A percentile compares a stretch with the other conserved stretches of the same genome.
Evolutionary conservation across 2,797 vertebrate genomes (phyloP).

Genomic region (Tarsius wallacei): DNA sequence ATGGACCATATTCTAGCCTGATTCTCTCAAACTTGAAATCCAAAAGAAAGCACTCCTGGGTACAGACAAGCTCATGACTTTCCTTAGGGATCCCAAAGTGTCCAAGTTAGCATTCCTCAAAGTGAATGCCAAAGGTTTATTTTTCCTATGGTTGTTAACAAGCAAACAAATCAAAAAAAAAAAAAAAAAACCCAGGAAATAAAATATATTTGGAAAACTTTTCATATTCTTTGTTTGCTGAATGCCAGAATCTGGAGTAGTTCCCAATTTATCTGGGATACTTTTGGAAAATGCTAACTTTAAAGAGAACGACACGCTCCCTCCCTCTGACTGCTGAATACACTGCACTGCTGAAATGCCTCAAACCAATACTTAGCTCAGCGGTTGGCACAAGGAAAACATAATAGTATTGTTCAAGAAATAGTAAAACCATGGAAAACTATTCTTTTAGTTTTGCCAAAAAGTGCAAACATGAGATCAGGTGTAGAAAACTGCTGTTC

Average conservation of each 20-base stretch:
- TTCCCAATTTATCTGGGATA: neutral
- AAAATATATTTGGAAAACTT: neutral
- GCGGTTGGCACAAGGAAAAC: neutral
- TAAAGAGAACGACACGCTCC: slow-evolving; percentile 41
- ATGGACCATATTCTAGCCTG: neutral
- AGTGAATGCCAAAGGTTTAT: neutral
- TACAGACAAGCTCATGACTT: neutral
- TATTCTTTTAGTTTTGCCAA: slow-evolving; percentile 3
- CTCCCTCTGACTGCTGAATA: neutral
- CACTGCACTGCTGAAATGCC: neutral
- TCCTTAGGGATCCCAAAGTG: neutral
- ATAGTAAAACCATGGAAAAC: neutral
- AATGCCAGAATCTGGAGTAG: slow-evolving; percentile 10
- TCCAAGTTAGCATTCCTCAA: neutral
- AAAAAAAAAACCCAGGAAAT: neutral
- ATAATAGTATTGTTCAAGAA: neutral
- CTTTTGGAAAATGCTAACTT: slow-evolving; percentile 10
- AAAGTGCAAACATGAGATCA: slow-evolving; percentile 10
- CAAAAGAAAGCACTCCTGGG: neutral
- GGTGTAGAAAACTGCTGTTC: slow-evolving; percentile 7
- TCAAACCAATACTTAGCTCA: neutral
- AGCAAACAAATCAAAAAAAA: neutral
- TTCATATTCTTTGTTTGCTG: slow-evolving; percentile 19
- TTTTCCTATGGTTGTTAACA: slow-evolving; percentile 28
- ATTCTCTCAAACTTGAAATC: slow-evolving; percentile 41